Conservation (phyloP, 64 coral and sea anemone species). For the Trachythela sp. region DNA sequence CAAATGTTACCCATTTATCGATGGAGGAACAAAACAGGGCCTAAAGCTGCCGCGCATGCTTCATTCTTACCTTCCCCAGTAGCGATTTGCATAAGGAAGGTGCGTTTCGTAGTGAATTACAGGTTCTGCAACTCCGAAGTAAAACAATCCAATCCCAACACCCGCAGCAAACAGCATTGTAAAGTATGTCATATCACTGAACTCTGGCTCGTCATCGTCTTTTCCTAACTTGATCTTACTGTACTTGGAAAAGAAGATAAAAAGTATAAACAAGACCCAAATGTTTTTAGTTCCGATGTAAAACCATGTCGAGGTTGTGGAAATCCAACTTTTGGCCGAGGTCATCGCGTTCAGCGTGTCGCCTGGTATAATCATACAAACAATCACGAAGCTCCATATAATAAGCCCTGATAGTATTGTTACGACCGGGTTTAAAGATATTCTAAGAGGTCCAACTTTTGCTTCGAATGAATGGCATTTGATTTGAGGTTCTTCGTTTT, state of each 20-base stretch:
- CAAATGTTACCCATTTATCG: no score
- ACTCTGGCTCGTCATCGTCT: constrained; percentile 52
- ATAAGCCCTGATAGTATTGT: constrained; percentile 59
- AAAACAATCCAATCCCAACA: constrained; percentile 59
- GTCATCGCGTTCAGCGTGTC: constrained; percentile 17
- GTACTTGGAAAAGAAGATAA: constrained; percentile 62
- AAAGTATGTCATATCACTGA: constrained; percentile 51
- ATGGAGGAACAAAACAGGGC: no score
- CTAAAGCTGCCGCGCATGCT: neutral
- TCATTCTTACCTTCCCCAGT: constrained; percentile 34
- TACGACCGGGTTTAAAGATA: constrained; percentile 73
- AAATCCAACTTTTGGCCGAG: constrained; percentile 59
- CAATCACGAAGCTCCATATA: constrained; percentile 65
- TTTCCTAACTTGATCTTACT: constrained; percentile 60
- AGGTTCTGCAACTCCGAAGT: constrained; percentile 58
- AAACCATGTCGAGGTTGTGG: constrained; percentile 49
- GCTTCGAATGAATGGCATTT: constrained; percentile 34
- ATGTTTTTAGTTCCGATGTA: constrained; percentile 60
- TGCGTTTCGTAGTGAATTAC: constrained; percentile 50
- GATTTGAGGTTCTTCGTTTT: neutral
- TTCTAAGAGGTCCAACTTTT: neutral
- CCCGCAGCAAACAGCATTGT: constrained; percentile 66
- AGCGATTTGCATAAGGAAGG: constrained; percentile 32
- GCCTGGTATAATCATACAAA: constrained; percentile 28
- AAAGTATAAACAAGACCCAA: constrained; percentile 47